These are phyloP conservation scores for Chondrosia reniformis DNA, from an alignment of 37 sponge, comb jelly and placozoan genomes.

Conservation along the genomic window DNA sequence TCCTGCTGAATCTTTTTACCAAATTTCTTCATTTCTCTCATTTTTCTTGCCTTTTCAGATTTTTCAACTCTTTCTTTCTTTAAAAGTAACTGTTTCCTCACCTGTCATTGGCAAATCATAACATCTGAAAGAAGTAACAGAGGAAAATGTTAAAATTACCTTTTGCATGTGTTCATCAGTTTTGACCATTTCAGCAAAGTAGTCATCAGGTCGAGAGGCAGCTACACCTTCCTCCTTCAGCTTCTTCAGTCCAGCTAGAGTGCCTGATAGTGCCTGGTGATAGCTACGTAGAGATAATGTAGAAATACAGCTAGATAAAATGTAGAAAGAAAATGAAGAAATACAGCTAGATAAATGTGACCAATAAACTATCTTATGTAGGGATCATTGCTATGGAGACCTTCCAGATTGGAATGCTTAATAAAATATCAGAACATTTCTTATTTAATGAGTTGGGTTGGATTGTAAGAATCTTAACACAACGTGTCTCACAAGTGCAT, in stretches of 20 bases:
- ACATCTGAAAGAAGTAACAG: neutral
- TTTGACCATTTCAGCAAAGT: constrained; percentile 99
- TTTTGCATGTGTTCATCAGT: constrained; percentile 96
- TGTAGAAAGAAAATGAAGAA: neutral
- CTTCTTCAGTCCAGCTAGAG: constrained; percentile 30
- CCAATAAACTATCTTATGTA: no score
- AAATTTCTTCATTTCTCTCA: constrained; percentile 80
- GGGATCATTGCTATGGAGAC: no score
- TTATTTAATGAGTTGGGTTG: no score
- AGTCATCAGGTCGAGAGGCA: constrained; percentile 82
- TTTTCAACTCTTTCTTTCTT: constrained; percentile 70
- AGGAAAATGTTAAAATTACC: constrained; percentile 19
- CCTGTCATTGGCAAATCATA: constrained; percentile 21
- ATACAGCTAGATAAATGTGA: no score
- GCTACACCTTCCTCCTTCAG: constrained; percentile 62
- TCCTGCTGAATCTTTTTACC: constrained; percentile 90
- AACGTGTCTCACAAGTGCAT: constrained; percentile 67
- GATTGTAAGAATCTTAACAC: no score
- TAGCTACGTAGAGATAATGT: constrained; percentile 11
- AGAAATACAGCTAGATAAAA: neutral
- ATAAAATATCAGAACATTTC: no score
- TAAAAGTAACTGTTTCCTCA: constrained; percentile 71
- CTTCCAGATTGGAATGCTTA: no score
- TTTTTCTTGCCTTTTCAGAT: constrained; percentile 83
- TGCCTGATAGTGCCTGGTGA: constrained; percentile 30